Percentiles rank a stretch among this genome's conserved stretches.
phyloP scores from a whole-genome alignment of 2,113 vertebrate genomes.

The Panthera tigris region DNA sequence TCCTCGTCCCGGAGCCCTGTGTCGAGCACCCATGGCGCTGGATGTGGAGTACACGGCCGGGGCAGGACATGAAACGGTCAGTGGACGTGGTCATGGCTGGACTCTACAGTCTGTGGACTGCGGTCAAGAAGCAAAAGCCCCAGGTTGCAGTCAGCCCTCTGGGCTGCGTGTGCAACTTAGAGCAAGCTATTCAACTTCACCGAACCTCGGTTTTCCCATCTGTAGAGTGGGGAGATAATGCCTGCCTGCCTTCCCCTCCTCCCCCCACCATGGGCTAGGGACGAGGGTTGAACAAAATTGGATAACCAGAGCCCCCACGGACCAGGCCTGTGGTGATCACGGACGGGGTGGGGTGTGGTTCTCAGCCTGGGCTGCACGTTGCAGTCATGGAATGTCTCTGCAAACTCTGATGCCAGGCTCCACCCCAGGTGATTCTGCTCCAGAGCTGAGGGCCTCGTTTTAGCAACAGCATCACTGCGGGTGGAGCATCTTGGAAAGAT shows the following conservation, averaged over 20 bases:
- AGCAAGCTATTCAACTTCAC: neutral
- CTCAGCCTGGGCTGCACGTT: neutral
- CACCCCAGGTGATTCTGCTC: neutral
- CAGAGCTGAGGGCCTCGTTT: neutral
- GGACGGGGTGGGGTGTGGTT: neutral
- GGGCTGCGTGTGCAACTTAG: neutral
- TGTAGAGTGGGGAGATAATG: neutral
- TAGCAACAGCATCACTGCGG: neutral
- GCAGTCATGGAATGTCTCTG: neutral
- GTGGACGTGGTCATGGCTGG: neutral
- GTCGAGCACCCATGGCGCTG: accelerated
- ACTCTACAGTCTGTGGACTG: neutral
- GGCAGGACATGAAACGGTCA: neutral
- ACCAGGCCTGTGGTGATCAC: neutral
- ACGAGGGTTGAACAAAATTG: neutral
- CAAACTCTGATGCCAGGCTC: neutral
- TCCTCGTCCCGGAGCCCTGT: neutral
- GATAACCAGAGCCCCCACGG: neutral
- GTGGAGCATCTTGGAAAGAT: neutral
- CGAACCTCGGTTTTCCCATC: neutral
- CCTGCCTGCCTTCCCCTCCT: accelerated
- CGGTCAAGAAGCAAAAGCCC: neutral
- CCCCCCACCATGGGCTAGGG: neutral
- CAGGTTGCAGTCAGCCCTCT: neutral
- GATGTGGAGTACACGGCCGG: neutral